Base-by-base conservation (phyloP, 92 coral and sea anemone genomes). In the Siderastrea radians region DNA sequence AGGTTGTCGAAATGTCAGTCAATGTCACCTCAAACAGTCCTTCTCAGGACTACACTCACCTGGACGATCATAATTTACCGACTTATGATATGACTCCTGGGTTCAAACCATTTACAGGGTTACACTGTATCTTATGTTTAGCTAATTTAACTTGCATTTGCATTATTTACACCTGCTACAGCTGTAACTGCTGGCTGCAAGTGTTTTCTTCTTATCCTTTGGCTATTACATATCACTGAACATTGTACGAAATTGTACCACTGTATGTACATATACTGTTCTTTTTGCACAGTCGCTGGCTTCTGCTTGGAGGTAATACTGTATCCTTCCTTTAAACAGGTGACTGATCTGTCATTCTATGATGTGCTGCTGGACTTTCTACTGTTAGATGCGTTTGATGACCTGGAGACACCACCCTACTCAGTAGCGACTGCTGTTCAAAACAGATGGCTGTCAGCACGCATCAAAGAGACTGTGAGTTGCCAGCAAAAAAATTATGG, bases 391-490 rank as follows among this genome's bases (percentile, higher is more conserved):
- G 99, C 99, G 2, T 97, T 97, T 87, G 98, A 94, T 74, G 99
- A 97, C 90, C 68, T 97, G 55, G 98, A 92, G 43, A 94, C 98
- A 57, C 99, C 99, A 16, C 99, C 99, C 3, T 97, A 96, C 87
- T 92, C 99, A 16, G 96, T 97, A 75, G 95, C 95, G 50, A 95
- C 97, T 53, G 96, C 99, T n/a, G 93, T 97, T 70, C 99, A 97
- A 81, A 97, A 97, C 93, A 81, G 96, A n/a, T 97, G 99, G 99
- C 91, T 97, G 51, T 96, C 99, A 17, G 96, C 99, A 10, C 93
- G 98, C 75, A 95, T 97, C 71, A 96, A 97, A 76, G 98, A 96
- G 81, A 97, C 99, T 63, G 99, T 97, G 80, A 86, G 95, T 89
- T 26, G 38, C 38, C 38, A 26, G 38, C 38, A 26, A 26, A 26